These are phyloP conservation scores for Peromyscus melanophrys DNA, from an alignment of 2,797 vertebrate species.

Conservation along the genomic window DNA sequence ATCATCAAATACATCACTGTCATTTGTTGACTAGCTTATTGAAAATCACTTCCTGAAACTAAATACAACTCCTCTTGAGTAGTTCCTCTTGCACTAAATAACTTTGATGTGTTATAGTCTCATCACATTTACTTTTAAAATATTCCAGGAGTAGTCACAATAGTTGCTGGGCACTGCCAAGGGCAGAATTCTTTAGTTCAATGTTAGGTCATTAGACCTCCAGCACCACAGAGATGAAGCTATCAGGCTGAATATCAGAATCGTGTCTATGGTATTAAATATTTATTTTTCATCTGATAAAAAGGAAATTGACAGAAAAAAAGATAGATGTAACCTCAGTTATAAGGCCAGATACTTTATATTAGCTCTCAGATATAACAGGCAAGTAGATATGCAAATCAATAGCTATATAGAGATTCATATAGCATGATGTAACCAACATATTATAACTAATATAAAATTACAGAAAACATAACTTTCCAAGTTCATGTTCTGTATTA, in stretches of 20 bases:
- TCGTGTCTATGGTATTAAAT: neutral
- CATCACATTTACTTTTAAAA: neutral
- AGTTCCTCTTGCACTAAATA: neutral
- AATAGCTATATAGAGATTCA: neutral
- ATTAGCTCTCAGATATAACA: neutral
- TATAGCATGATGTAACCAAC: neutral
- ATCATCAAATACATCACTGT: neutral
- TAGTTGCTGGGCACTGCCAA: neutral
- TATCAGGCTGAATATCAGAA: neutral
- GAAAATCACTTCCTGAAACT: neutral
- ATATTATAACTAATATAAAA: neutral
- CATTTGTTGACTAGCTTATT: neutral
- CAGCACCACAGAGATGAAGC: neutral
- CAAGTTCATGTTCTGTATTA: neutral
- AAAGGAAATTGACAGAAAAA: neutral
- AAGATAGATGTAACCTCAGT: neutral
- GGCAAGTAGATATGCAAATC: neutral
- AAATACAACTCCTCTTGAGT: neutral
- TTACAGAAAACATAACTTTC: neutral
- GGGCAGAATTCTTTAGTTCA: neutral
- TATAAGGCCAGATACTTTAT: neutral
- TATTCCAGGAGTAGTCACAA: neutral
- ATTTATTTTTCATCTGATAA: neutral
- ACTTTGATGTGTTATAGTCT: slow-evolving; percentile 11
- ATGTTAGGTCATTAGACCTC: neutral